A percentile compares a stretch with the other conserved stretches of the same genome.
These are phyloP conservation scores for Catharus ustulatus DNA, from an alignment of 2,797 vertebrate genomes.

Conservation along the genomic window DNA sequence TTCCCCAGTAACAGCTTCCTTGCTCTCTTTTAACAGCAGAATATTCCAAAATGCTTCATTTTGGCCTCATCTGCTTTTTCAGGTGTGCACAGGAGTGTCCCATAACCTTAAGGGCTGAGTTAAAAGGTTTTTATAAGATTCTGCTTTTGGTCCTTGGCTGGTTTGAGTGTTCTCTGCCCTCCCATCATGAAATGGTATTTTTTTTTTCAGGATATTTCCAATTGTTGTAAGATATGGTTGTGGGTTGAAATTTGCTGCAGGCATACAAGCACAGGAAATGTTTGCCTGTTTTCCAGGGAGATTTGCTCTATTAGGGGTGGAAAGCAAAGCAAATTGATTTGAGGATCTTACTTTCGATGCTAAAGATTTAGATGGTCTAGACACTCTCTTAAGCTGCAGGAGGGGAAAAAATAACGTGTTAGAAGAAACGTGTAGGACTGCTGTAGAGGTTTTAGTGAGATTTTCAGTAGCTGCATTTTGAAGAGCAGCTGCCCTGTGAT, in stretches of 20 bases:
- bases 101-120: background rate
- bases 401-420: background rate
- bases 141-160: background rate
- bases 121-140: slow-evolving; percentile 5
- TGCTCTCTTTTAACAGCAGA: background rate
- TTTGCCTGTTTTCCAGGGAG: slow-evolving; percentile 18
- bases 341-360: background rate
- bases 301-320: background rate
- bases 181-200: background rate
- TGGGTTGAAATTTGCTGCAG: background rate
- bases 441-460: background rate
- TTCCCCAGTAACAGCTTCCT: background rate
- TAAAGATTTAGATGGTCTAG: background rate
- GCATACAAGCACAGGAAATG: background rate
- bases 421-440: background rate
- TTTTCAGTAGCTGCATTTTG: background rate
- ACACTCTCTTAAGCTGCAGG: background rate
- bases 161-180: background rate
- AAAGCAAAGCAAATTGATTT: background rate
- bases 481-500: background rate
- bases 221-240: background rate
- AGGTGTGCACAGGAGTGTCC: background rate
- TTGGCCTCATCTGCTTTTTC: background rate
- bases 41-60: background rate
- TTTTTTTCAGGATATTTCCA: background rate